phyloP scores from a whole-genome alignment of 2,113 vertebrate genomes.

The Melospiza georgiana region DNA sequence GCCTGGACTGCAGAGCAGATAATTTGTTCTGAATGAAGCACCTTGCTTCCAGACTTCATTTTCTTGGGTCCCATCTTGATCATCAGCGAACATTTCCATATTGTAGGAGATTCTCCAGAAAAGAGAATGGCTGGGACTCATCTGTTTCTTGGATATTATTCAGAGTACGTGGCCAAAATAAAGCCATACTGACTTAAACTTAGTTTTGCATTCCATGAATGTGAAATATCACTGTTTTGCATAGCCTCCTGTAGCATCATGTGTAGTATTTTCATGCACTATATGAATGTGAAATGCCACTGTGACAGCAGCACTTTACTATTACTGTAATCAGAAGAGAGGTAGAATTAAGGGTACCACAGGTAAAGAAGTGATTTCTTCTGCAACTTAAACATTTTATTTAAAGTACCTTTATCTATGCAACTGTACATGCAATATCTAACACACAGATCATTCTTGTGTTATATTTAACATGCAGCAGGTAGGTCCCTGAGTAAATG shows the following conservation, averaged over 20 bases:
- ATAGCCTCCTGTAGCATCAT: not conserved
- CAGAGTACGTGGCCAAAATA: not conserved
- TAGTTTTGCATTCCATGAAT: not conserved
- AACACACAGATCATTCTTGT: not conserved
- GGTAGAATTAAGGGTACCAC: not conserved
- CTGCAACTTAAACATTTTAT: not conserved
- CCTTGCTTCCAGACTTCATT: not conserved
- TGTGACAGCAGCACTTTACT: not conserved
- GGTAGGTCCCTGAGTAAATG: not conserved
- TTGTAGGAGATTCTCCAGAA: not conserved
- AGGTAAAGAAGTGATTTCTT: not conserved
- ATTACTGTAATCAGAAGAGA: not conserved
- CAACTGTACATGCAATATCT: not conserved
- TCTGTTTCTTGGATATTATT: not conserved
- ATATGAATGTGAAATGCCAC: not conserved
- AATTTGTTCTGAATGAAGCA: not conserved
- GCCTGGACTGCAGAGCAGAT: not conserved
- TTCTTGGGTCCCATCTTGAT: not conserved
- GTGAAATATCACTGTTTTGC: not conserved
- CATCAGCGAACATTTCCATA: not conserved
- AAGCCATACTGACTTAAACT: not conserved
- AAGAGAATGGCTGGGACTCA: not conserved
- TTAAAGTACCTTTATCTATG: not conserved
- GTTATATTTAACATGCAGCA: not conserved
- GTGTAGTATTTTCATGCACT: not conserved